Conservation (phyloP, 1,140 invertebrate species). For the Caenorhabditis inopinata region DNA sequence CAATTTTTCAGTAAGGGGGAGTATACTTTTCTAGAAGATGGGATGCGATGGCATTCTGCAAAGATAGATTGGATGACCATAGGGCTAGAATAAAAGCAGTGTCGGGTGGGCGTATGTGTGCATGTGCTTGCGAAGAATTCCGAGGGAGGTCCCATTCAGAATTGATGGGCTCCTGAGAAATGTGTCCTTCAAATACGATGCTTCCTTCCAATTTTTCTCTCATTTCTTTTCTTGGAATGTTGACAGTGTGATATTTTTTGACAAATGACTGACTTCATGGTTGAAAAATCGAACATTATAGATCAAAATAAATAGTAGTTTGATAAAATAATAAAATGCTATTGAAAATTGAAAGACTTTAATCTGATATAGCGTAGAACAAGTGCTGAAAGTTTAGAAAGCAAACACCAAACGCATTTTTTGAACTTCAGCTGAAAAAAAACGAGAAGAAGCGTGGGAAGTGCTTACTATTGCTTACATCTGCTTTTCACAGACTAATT, state of each 20-base stretch:
- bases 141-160: conserved; percentile 16
- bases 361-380: too few species aligned
- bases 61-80: conserved; percentile 5
- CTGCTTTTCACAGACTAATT: background rate
- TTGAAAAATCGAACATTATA: too few species aligned
- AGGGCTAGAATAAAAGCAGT: background rate
- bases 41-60: conserved; percentile 9
- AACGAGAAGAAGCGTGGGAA: background rate
- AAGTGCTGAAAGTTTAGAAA: background rate
- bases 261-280: too few species aligned
- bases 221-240: too few species aligned
- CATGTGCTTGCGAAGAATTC: background rate
- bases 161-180: background rate
- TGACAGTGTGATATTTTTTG: too few species aligned
- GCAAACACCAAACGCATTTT: background rate
- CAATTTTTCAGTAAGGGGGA: conserved; percentile 28
- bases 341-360: too few species aligned
- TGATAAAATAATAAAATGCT: too few species aligned
- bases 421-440: background rate
- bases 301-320: too few species aligned
- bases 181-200: background rate
- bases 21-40: conserved; percentile 6
- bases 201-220: too few species aligned
- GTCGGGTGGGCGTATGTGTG: too few species aligned
- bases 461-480: background rate